Evolutionary conservation across 1,140 invertebrate genomes (phyloP).

Genomic region (Neomicropteryx cornuta): DNA sequence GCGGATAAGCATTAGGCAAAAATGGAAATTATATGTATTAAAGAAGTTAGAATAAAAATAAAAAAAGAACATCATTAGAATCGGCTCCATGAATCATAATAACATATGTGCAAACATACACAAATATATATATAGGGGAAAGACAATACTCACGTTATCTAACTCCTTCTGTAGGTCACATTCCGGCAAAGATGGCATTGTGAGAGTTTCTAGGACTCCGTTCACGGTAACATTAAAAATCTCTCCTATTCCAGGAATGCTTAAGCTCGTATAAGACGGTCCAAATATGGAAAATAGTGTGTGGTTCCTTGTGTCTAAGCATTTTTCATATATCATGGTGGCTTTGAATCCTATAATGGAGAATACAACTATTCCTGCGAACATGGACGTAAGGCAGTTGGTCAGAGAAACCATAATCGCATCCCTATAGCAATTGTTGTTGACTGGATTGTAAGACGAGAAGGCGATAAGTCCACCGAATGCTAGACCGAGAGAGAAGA

Average conservation of each 20-base stretch:
- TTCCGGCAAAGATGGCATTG: conserved; percentile 54
- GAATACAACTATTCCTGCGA: conserved; percentile 96
- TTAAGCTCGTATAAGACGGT: conserved; percentile 28
- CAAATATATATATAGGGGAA: too few species aligned
- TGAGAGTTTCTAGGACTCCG: conserved; percentile 41
- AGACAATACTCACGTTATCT: conserved; percentile 81
- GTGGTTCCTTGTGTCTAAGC: conserved; percentile 50
- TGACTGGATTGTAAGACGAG: conserved; percentile 91
- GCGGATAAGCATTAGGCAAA: too few species aligned
- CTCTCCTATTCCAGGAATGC: conserved; percentile 41
- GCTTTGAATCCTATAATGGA: conserved; percentile 95
- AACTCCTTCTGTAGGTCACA: conserved; percentile 80
- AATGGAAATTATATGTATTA: conserved; percentile 2
- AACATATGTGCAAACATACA: too few species aligned
- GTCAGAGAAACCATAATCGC: conserved; percentile 88
- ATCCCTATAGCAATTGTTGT: conserved; percentile 93
- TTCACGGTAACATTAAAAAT: conserved; percentile 44
- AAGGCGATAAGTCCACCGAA: conserved; percentile 93
- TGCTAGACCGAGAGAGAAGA: conserved; percentile 90
- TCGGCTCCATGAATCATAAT: too few species aligned
- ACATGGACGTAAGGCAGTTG: conserved; percentile 94
- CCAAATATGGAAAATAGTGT: conserved; percentile 46
- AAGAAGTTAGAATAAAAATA: too few species aligned
- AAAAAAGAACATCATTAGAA: too few species aligned
- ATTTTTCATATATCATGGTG: conserved; percentile 69